A percentile compares a stretch with the other conserved stretches of the same genome.
Conservation (phyloP, 2,888 invertebrate species). For the Silvanus unidentatus region DNA sequence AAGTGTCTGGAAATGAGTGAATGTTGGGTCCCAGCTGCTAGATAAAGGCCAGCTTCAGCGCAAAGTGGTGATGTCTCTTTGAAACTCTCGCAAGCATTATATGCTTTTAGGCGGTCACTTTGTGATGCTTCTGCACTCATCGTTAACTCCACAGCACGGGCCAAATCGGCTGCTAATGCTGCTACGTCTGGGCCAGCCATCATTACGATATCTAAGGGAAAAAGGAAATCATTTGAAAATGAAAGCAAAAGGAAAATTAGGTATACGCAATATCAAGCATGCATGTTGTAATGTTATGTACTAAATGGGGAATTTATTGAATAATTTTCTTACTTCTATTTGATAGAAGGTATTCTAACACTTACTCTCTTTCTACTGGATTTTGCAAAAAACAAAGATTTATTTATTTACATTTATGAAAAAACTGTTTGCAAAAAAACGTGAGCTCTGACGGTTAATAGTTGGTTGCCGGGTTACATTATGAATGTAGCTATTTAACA, state of each 20-base stretch:
- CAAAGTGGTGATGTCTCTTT: conserved; percentile 83
- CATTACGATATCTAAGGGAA: conserved; percentile 5
- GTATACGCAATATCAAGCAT: background rate
- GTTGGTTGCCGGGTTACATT: conserved; percentile 2
- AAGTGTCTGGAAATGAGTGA: conserved; percentile 81
- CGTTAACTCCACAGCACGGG: conserved; percentile 74
- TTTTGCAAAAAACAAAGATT: background rate
- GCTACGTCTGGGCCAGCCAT: conserved; percentile 58
- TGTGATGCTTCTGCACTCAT: conserved; percentile 74
- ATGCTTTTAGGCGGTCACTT: conserved; percentile 71
- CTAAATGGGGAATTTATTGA: too few species aligned
- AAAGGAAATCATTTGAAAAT: background rate
- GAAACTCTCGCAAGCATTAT: conserved; percentile 78
- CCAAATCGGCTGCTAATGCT: conserved; percentile 69
- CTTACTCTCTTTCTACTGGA: background rate
- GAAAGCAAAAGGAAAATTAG: conserved; percentile 8
- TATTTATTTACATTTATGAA: conserved; percentile 1
- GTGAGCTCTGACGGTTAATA: conserved; percentile 1
- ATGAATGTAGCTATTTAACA: background rate
- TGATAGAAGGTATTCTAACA: background rate
- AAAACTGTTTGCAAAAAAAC: conserved; percentile 1
- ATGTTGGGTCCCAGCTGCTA: conserved; percentile 69
- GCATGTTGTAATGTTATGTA: background rate
- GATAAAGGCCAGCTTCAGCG: conserved; percentile 76
- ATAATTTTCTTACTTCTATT: too few species aligned